These are phyloP conservation scores for Cyanistes caeruleus DNA, from an alignment of 2,113 vertebrate genomes.

Conservation along the genomic window DNA sequence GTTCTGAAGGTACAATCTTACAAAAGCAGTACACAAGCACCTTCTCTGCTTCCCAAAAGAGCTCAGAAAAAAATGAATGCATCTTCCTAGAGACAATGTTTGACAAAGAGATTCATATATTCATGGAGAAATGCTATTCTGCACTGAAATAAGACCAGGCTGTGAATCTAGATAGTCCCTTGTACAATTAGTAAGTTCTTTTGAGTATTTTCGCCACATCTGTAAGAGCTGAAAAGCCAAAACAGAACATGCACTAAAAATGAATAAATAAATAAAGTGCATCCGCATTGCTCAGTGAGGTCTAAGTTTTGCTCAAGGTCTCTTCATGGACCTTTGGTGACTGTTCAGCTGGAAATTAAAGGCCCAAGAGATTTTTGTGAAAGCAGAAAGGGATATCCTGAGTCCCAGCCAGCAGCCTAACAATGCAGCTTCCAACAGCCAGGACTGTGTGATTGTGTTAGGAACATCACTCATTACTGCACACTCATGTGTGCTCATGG, in stretches of 20 bases:
- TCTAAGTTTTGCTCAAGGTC: conserved; percentile 32
- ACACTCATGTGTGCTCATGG: background rate
- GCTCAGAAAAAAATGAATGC: background rate
- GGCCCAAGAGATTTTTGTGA: conserved; percentile 15
- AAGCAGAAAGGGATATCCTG: conserved; percentile 47
- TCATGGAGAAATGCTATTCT: background rate
- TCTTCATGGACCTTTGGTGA: background rate
- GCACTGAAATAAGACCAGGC: background rate
- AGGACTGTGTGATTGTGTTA: background rate
- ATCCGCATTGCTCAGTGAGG: background rate
- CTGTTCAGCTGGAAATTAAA: conserved; percentile 29
- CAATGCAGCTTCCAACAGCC: conserved; percentile 15
- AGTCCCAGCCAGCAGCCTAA: conserved; percentile 3
- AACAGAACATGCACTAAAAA: background rate
- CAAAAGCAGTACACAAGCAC: background rate
- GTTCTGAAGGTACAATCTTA: background rate
- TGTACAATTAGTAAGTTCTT: background rate
- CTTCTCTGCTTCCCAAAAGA: background rate
- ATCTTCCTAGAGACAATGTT: background rate
- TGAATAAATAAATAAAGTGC: background rate
- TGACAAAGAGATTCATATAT: background rate
- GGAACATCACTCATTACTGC: background rate
- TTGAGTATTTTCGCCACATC: background rate
- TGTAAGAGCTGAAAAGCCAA: background rate
- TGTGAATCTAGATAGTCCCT: background rate